Evolutionary conservation across 2,797 vertebrate genomes (phyloP).

Genomic region (Helostoma temminkii): DNA sequence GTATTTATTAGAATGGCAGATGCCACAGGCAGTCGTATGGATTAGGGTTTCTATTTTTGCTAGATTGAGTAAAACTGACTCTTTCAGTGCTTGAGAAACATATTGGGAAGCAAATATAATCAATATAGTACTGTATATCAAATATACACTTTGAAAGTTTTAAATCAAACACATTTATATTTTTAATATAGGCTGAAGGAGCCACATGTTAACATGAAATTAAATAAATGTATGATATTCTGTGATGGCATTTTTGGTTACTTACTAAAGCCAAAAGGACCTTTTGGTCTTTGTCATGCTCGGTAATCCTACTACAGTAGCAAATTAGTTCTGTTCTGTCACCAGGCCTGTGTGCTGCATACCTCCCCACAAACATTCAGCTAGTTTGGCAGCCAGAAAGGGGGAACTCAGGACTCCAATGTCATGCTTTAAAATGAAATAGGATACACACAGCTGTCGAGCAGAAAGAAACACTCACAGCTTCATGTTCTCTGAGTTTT

Average conservation of each 20-base stretch:
- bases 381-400: slow-evolving; percentile 66
- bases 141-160: not conserved
- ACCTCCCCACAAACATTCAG: slow-evolving; percentile 59
- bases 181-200: not conserved
- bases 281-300: slow-evolving; percentile 11
- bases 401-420: slow-evolving; percentile 64
- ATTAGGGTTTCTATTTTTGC: slow-evolving; percentile 1
- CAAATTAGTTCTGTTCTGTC: slow-evolving; percentile 40
- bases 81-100: not conserved
- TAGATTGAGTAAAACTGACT: not conserved
- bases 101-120: not conserved
- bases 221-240: not conserved
- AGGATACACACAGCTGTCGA: slow-evolving; percentile 76
- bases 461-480: slow-evolving; percentile 55
- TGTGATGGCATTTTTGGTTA: not conserved
- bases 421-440: slow-evolving; percentile 83
- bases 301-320: slow-evolving; percentile 24
- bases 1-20: slow-evolving; percentile 14
- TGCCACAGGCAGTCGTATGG: slow-evolving; percentile 1
- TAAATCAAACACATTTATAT: not conserved
- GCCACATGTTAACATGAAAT: not conserved
- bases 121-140: not conserved
- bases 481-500: slow-evolving; percentile 46
- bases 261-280: slow-evolving; percentile 17
- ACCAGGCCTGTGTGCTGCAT: slow-evolving; percentile 42